Percentiles rank a stretch among this genome's conserved stretches.
Evolutionary conservation across 2,797 vertebrate genomes (phyloP).

Genomic region (Eptatretus atami): DNA sequence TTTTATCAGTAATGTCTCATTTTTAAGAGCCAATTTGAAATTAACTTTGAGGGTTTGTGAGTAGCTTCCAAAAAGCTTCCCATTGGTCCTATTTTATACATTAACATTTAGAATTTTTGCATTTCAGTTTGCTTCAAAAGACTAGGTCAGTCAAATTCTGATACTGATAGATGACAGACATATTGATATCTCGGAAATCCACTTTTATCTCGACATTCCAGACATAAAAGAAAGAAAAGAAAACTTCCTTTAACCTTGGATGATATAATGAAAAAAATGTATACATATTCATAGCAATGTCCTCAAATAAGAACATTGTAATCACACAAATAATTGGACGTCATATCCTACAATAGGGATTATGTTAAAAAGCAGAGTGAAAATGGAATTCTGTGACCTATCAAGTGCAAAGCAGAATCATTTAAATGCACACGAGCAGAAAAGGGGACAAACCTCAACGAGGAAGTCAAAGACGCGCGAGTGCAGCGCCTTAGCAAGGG

Average conservation of each 20-base stretch:
- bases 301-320: no score
- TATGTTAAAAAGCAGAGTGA: slow-evolving; percentile 3
- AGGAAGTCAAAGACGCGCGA: slow-evolving; percentile 60
- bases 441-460: slow-evolving; percentile 36
- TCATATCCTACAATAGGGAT: not conserved
- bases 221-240: no score
- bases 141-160: not conserved
- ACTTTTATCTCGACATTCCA: slow-evolving; percentile 2
- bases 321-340: not conserved
- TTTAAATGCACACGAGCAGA: rapidly evolving
- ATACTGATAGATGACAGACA: not conserved
- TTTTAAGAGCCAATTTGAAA: not conserved
- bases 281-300: no score
- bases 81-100: no score
- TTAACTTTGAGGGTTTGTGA: not conserved
- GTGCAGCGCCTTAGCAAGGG: slow-evolving; percentile 70
- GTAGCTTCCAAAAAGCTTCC: not conserved
- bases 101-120: no score
- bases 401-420: not conserved
- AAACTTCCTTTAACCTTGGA: no score
- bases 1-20: not conserved
- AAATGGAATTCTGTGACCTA: not conserved
- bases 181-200: not conserved
- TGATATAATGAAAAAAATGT: no score
- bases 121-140: no score